Percentiles rank a stretch among this genome's conserved stretches.
Evolutionary conservation across 2,888 invertebrate genomes (phyloP).

Genomic region (Apotomis betuletana): DNA sequence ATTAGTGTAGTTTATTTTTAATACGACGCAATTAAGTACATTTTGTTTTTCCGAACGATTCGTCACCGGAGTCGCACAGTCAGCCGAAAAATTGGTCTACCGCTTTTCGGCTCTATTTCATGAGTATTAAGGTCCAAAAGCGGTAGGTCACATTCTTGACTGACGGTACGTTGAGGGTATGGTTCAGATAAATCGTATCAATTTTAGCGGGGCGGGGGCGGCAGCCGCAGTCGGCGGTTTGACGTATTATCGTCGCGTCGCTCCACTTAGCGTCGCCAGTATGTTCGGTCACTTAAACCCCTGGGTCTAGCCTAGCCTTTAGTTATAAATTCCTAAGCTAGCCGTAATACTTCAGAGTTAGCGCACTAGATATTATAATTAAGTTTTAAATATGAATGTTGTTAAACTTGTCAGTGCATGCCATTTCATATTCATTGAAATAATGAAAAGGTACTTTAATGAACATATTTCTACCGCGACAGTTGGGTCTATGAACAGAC

Average conservation of each 20-base stretch:
- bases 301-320: conserved; percentile 15
- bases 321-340: conserved; percentile 16
- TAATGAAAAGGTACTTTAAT: no score
- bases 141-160: no score
- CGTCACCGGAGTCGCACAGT: conserved; percentile 8
- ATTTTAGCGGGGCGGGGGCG: conserved; percentile 59
- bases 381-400: neutral
- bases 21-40: conserved; percentile 14
- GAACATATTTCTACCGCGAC: no score
- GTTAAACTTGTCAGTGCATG: neutral
- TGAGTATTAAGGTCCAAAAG: no score
- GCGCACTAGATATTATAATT: neutral
- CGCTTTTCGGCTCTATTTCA: no score
- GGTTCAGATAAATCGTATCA: conserved; percentile 54
- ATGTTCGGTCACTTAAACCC: conserved; percentile 49
- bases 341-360: neutral
- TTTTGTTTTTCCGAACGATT: conserved; percentile 28
- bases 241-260: conserved; percentile 70
- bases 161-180: conserved; percentile 36
- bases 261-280: conserved; percentile 62
- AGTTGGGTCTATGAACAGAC: no score
- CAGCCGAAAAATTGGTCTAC: no score
- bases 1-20: conserved; percentile 17
- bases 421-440: conserved; percentile 1
- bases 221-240: conserved; percentile 67